Conservation (phyloP, 1,140 invertebrate genomes). For the Micrasema longulum region DNA sequence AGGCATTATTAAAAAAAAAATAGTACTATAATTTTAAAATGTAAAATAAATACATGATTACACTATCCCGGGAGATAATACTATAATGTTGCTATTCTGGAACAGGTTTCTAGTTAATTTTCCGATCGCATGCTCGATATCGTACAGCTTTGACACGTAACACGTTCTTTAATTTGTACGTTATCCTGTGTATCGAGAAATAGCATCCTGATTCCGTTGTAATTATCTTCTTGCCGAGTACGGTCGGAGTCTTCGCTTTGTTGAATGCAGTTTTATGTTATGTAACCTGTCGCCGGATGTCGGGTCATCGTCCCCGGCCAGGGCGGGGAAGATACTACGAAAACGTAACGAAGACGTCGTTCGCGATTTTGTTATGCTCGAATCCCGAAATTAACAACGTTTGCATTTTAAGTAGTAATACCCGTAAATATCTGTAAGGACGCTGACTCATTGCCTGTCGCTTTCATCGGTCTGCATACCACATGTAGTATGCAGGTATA, state of each 20-base stretch:
- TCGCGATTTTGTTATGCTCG: conserved; percentile 5
- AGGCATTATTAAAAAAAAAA: no score
- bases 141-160: conserved; percentile 36
- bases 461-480: neutral
- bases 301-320: neutral
- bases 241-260: neutral
- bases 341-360: conserved; percentile 5
- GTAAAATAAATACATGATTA: no score
- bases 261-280: conserved; percentile 28
- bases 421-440: neutral
- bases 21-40: no score
- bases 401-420: conserved; percentile 8
- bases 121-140: no score
- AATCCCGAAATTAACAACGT: conserved; percentile 2
- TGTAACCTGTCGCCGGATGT: conserved; percentile 25
- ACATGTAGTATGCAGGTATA: no score
- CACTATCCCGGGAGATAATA: no score
- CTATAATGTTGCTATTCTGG: no score
- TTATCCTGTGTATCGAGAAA: neutral
- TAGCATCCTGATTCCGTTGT: neutral
- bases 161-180: conserved; percentile 1
- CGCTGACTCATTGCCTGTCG: conserved; percentile 2
- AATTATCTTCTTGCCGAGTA: neutral
- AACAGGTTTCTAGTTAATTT: no score
- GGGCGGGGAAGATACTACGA: neutral